Percentiles rank a stretch among this genome's conserved stretches.
Conservation (phyloP, 1,140 invertebrate species). For the Drosophila jambulina region DNA sequence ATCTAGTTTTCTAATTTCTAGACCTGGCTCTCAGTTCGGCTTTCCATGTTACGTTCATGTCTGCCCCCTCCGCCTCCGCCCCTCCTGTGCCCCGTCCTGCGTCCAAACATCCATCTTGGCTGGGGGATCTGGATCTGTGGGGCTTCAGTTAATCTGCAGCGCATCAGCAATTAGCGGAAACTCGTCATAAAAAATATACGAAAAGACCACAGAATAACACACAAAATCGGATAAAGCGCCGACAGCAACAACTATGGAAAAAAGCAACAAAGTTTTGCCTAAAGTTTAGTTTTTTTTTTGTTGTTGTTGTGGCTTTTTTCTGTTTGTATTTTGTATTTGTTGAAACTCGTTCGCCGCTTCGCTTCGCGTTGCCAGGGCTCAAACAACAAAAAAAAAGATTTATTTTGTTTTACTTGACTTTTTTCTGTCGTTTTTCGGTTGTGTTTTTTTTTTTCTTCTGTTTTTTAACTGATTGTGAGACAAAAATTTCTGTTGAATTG, state of each 20-base stretch:
- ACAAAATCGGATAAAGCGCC: constrained; percentile 80
- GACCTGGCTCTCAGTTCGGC: not conserved
- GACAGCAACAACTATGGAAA: constrained; percentile 61
- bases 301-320: no score
- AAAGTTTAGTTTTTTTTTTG: constrained; percentile 60
- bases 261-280: constrained; percentile 61
- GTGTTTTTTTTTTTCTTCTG: constrained; percentile 6
- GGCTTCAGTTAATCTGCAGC: constrained; percentile 77
- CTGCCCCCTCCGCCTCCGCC: not conserved
- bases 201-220: constrained; percentile 19
- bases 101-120: constrained; percentile 39
- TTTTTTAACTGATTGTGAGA: constrained; percentile 74
- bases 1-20: constrained; percentile 28
- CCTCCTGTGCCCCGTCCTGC: constrained; percentile 10
- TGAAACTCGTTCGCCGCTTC: constrained; percentile 65
- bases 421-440: constrained; percentile 10
- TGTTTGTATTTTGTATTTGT: constrained; percentile 43
- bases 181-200: constrained; percentile 75
- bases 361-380: constrained; percentile 51
- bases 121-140: constrained; percentile 24
- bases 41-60: constrained; percentile 27
- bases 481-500: constrained; percentile 82
- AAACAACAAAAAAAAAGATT: constrained; percentile 63
- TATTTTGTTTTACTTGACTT: constrained; percentile 76
- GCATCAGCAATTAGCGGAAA: constrained; percentile 83